Conservation (phyloP, 1,140 invertebrate species). For the Mercenaria mercenaria region DNA sequence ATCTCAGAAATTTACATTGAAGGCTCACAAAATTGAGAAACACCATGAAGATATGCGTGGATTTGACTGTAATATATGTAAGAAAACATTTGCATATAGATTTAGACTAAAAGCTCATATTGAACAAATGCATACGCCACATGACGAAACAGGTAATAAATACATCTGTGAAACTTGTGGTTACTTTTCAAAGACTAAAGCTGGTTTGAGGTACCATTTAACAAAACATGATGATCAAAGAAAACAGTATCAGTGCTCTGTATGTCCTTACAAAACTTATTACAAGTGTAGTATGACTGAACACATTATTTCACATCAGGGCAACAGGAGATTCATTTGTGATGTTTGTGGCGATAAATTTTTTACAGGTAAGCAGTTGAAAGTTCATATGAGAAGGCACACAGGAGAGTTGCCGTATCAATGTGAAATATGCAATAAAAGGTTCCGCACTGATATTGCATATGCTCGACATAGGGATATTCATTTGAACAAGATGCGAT, state of each 20-base stretch:
- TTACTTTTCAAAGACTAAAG: neutral
- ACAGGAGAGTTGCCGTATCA: slow-evolving; percentile 64
- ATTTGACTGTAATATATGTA: slow-evolving; percentile 2
- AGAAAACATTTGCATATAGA: slow-evolving; percentile 12
- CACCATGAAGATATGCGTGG: neutral
- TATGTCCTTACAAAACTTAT: neutral
- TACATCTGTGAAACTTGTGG: slow-evolving; percentile 23
- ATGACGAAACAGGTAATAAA: neutral
- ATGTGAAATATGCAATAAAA: slow-evolving; percentile 63
- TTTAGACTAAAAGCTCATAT: neutral
- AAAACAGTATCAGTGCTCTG: neutral
- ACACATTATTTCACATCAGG: slow-evolving; percentile 52
- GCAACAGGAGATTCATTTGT: slow-evolving; percentile 64
- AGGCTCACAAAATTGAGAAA: slow-evolving; percentile 6
- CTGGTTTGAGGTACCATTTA: neutral
- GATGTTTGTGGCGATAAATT: slow-evolving; percentile 60
- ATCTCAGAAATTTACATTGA: neutral
- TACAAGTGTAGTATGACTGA: neutral
- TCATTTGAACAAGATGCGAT: slow-evolving; percentile 46
- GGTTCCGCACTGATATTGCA: slow-evolving; percentile 20
- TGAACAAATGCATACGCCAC: neutral
- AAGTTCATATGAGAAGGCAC: slow-evolving; percentile 61
- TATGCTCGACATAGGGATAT: slow-evolving; percentile 47
- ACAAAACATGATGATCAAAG: neutral
- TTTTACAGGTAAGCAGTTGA: slow-evolving; percentile 10